Conservation (phyloP, 2,113 vertebrate genomes). For the Pagrus major region DNA sequence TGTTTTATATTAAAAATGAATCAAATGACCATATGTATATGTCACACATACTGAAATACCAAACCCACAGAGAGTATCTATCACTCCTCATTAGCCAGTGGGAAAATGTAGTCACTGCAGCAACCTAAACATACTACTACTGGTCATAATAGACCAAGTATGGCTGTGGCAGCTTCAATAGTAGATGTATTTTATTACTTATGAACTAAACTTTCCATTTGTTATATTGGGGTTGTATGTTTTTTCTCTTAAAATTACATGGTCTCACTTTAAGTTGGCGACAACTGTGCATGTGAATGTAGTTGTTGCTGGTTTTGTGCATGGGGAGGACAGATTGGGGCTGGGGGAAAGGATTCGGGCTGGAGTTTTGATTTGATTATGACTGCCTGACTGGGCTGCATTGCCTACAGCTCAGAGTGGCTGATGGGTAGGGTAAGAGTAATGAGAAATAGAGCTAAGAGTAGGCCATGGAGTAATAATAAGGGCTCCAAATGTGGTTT, state of each 20-base stretch:
- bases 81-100: too few relatives aligned
- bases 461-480: constrained; percentile 5
- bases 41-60: too few relatives aligned
- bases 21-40: background rate
- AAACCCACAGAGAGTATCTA: background rate
- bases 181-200: background rate
- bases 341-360: constrained; percentile 1
- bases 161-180: background rate
- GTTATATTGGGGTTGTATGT: background rate
- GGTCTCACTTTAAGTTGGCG: constrained; percentile 8
- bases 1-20: background rate
- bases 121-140: too few relatives aligned
- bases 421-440: constrained; percentile 32
- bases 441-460: constrained; percentile 4
- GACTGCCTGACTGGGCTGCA: constrained; percentile 47
- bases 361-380: constrained; percentile 46
- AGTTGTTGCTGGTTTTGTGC: constrained; percentile 38
- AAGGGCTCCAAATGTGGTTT: constrained; percentile 2
- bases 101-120: too few relatives aligned
- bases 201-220: constrained; percentile 9
- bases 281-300: background rate
- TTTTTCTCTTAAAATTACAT: background rate
- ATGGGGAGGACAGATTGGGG: constrained; percentile 12
- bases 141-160: background rate
- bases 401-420: constrained; percentile 31